Evolutionary conservation across 2,113 vertebrate species (phyloP), one percentile per base, ranked within the genome.

Genomic region (Erythrocercus mccallii): DNA sequence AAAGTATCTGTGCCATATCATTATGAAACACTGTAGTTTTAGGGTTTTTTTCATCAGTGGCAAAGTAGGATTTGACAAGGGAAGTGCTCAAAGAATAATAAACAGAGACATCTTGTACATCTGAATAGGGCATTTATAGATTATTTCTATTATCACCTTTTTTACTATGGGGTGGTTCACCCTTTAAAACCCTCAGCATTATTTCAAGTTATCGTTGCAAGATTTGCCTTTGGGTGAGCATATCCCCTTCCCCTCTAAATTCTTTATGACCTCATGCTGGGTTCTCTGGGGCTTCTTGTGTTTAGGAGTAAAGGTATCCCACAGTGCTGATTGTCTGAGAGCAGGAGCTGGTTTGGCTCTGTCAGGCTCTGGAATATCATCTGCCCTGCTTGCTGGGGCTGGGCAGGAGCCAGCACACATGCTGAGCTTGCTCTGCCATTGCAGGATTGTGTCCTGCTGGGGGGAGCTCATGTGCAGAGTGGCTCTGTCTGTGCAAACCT

Each of bases 1-100:
- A 84, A 94, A 92, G 85, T 90, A 92, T 83, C 94, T 86, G 35
- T 91, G 73, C 28, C n/a, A 33, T 94, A 77, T 83, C 87, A 74
- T 96, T 95, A 74, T 78, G 62, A 86, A 94, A 88, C 62, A 51
- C 86, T 62, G 50, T 35, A 51, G 58, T 45, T 90, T 11, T 51
- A 28, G 87, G n/a, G n/a, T n/a, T 94, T 93, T 96, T 94, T 93
- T 81, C 73, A 97, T 90, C 51, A 84, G 31, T 51, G 4, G 2
- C 51, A 58, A 94, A 94, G 74, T 61, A 71, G 60, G 69, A 88
- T 93, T 88, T 91, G 81, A 95, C 69, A 92, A 83, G 42, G 60
- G 22, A 88, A 90, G 38, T 48, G 48, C 74, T 91, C 6, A 18
- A 56, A 91, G 50, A 88, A 51, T 58, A 48, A 79, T n/a, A 87